Evolutionary conservation across 2,797 vertebrate genomes (phyloP), one percentile per base, ranked within the genome.

Genomic region (Helostoma temminkii): DNA sequence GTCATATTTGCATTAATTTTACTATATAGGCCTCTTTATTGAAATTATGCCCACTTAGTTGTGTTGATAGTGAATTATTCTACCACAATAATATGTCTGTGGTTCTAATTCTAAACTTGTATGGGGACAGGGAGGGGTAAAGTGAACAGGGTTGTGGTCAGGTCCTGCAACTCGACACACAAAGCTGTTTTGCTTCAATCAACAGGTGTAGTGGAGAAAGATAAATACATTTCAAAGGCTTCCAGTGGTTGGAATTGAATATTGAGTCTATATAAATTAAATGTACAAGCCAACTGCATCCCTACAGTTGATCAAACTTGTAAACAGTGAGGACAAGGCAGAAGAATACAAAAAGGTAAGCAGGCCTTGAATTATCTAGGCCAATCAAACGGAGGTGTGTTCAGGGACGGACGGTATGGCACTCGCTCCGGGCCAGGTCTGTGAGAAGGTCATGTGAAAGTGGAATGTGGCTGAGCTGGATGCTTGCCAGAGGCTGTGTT

Each of bases 371-470:
- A 80, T 76, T 79, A 88, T 89, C 59, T 74, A 48, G 80, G 76
- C 71, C 87, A 84, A 70, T 81, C 60, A 66, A 83, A 74, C 11
- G 1, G 74, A 83, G 81, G 84, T 70, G 81, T 68, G 89, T 77
- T 67, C 43, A 30, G 74, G 73, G 74, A 80, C 30, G 70, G 68
- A 61, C 67, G 26, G 64, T 30, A 71, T 1, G 11, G 74, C 70
- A 67, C 69, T 83, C 2, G 69, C 83, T 81, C 14, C 12, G 10
- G 88, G 87, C 79, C 76, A 62, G 78, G 82, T 89, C 79, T 84
- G 69, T 0, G 21, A 62, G 82, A 84, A 89, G 88, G 91, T 90
- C 88, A 79, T 85, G 82, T 83, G 84, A 90, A 91, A 80, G 81
- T 76, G 87, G 89, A 92, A 91, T 88, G 84, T 74, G 76, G 76